Base-by-base conservation (phyloP, 2,888 invertebrate genomes). In the Tipula unca region DNA sequence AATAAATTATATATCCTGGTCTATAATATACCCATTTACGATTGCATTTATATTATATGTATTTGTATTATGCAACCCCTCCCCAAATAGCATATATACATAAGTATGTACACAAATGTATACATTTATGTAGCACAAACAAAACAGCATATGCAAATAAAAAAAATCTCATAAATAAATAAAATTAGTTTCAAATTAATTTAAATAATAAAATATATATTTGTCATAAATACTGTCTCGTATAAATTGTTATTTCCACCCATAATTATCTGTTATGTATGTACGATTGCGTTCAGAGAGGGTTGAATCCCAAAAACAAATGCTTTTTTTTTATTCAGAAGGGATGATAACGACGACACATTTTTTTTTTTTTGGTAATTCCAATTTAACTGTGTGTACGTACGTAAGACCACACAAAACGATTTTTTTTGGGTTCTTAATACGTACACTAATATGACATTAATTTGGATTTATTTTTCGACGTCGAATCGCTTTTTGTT, bases 161-260 rank as follows among this genome's bases (percentile, higher is more conserved):
- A 17, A 54, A 69, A 69, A 69, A 69, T 69, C 69, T 69, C 69
- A 69, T 69, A 69, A 69, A 69, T 69, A 69, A 69, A 69, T 69
- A 69, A 69, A 69, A 69, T 69, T 69, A 69, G 69, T 69, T 69
- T 69, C 69, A 69, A 69, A 69, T 69, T 69, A 69, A 69, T 69
- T 69, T 69, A 69, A 69, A 69, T 69, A 69, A 69, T 69, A 69
- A 69, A 20, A 69, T 25, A 69, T 25, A 20, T 69, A 69, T 69
- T 69, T 69, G 69, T 69, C 69, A 25, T 69, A n/a, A n/a, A 25
- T 69, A 20, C 17, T 10, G 32, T 32, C 17, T 0, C 69, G 25
- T 69, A 25, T 69, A 69, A 25, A 25, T n/a, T 25, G 25, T 69
- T 69, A 69, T 8, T 69, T 69, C 69, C 69, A 69, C 69, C 69